Evolutionary conservation across 1,140 invertebrate species (phyloP), one percentile per base, ranked within the genome.

Genomic region (Hestina assimilis): DNA sequence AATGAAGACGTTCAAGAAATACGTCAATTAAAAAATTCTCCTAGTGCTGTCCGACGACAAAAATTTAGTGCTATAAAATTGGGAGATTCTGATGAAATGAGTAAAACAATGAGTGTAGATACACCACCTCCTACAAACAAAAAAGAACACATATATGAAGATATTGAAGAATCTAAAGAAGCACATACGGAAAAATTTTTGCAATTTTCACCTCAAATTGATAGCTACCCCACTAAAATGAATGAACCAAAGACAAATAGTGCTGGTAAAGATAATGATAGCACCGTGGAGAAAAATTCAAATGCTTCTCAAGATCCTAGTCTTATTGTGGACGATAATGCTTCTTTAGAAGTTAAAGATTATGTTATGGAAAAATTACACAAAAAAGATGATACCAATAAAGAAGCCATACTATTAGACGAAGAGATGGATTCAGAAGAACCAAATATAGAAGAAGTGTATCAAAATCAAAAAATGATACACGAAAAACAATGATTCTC

Each of bases 71-170:
- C 83, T 8, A 89, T 87, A 7, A 72, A 88, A 62, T 61, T 83
- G 40, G 83, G 84, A 38, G 76, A 79, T 65, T 87, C 84, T 17
- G 84, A 87, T 65, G 84, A 87, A 72, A 84, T 87, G 75, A 87
- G 82, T 60, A 87, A 82, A 79, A 82, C 75, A 19, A 74, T 87
- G 72, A 70, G 70, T 50, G 54, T 75, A 9, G 81, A 86, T 20
- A 75, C 76, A 24, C 77, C 78, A n/a, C 75, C 75, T 3, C 63
- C 64, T n/a, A 86, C 87, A 40, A 80, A 89, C 61, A 90, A 83
- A 41, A 89, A 90, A 61, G 90, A 91, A 56, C 91, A 92, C 63
- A 89, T 91, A 47, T 92, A 92, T 57, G 91, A 92, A 68, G 91
- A 92, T 57, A 91, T 92, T 47, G 87, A 87, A 26, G 86, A 78